These are phyloP conservation scores for Haplochromis burtoni DNA, from an alignment of 2,113 vertebrate species.

Conservation along the genomic window DNA sequence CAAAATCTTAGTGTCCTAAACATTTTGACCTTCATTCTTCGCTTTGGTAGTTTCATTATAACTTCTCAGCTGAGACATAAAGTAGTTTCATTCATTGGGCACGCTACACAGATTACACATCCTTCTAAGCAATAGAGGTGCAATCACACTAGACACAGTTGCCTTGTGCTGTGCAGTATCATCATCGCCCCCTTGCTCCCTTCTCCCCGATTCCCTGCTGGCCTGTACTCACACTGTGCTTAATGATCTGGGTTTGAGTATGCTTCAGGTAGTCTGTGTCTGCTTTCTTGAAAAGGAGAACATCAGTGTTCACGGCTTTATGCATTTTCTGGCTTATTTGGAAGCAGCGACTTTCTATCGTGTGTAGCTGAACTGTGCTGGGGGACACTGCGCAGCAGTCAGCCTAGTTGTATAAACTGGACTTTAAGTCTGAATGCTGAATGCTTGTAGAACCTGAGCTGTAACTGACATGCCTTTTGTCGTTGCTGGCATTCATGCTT, in stretches of 20 bases:
- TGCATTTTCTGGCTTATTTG: neutral
- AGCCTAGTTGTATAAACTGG: neutral
- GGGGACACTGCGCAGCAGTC: neutral
- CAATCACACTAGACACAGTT: neutral
- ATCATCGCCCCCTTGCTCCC: neutral
- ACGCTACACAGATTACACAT: neutral
- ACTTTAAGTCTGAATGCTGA: neutral
- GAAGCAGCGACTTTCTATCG: neutral
- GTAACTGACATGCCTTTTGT: neutral
- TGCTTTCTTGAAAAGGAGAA: neutral
- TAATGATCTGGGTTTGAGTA: neutral
- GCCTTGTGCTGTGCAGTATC: neutral
- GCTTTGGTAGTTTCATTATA: neutral
- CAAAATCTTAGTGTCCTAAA: neutral
- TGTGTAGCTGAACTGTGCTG: neutral
- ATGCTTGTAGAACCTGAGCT: neutral
- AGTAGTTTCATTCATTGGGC: neutral
- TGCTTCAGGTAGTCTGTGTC: neutral
- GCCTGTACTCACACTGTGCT: neutral
- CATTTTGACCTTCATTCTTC: neutral
- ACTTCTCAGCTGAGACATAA: neutral
- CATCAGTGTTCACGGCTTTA: neutral
- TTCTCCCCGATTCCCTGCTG: neutral
- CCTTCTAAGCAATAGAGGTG: neutral
- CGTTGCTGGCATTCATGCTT: neutral